Conservation (phyloP, 2,797 vertebrate species). For the Rhynchotus rufescens region DNA sequence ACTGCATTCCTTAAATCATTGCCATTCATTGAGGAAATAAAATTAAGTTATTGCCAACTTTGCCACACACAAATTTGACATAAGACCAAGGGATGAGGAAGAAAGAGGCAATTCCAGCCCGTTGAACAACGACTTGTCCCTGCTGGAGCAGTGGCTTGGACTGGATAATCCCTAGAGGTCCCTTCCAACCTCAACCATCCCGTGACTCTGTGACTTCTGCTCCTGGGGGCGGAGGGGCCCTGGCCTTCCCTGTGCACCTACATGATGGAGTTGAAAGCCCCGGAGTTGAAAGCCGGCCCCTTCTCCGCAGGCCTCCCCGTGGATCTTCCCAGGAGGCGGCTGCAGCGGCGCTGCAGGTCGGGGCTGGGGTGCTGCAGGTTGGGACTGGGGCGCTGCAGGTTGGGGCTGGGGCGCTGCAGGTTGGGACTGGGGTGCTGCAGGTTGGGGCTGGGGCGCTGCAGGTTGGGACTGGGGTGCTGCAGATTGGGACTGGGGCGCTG, state of each 20-base stretch:
- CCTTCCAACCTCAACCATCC: no score
- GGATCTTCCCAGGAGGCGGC: neutral
- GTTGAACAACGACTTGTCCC: neutral
- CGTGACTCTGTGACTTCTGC: no score
- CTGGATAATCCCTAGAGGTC: no score
- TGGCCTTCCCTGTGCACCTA: neutral
- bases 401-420: neutral
- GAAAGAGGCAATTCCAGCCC: neutral
- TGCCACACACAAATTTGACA: neutral
- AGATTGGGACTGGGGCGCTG: no score
- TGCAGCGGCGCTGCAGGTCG: neutral
- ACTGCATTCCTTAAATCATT: slow-evolving; percentile 11
- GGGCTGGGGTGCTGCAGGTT: neutral
- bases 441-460: neutral
- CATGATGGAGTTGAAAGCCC: neutral
- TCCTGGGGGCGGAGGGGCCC: neutral
- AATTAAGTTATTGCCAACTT: slow-evolving; percentile 21
- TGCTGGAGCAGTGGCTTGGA: no score
- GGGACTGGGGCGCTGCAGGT: neutral
- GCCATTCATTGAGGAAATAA: slow-evolving; percentile 19
- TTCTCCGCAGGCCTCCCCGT: neutral
- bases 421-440: no score
- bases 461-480: neutral
- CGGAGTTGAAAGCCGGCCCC: neutral
- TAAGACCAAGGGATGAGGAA: neutral